Percentiles rank a stretch among this genome's conserved stretches.
Conservation (phyloP, 2,888 invertebrate species). For the Bibio marci region DNA sequence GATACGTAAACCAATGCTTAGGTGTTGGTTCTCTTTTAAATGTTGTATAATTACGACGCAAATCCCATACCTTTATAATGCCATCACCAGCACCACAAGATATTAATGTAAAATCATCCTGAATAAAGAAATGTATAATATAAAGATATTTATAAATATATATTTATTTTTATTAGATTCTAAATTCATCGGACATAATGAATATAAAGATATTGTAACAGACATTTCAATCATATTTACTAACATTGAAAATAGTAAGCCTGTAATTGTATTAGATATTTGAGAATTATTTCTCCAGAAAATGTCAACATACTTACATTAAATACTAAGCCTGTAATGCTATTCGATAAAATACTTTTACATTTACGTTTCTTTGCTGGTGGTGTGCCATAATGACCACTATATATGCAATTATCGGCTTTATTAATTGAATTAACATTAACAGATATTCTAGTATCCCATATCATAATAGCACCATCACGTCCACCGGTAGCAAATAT, state of each 20-base stretch:
- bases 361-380: conserved; percentile 31
- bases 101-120: conserved; percentile 57
- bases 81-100: conserved; percentile 82
- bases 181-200: background rate
- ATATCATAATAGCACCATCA: conserved; percentile 72
- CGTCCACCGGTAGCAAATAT: conserved; percentile 78
- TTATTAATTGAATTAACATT: conserved; percentile 26
- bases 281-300: too few relatives aligned
- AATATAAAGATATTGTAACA: too few relatives aligned
- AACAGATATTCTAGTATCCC: conserved; percentile 53
- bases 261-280: too few relatives aligned
- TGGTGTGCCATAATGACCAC: conserved; percentile 32
- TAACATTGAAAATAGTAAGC: too few relatives aligned
- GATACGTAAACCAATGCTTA: conserved; percentile 53
- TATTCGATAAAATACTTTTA: conserved; percentile 38
- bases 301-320: conserved; percentile 31
- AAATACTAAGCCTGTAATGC: conserved; percentile 70
- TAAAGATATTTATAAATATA: background rate
- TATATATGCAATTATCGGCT: conserved; percentile 52
- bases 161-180: background rate
- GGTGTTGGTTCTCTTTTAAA: conserved; percentile 53
- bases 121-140: conserved; percentile 15
- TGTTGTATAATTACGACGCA: conserved; percentile 59
- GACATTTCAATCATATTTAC: too few relatives aligned
- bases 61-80: conserved; percentile 72